These are phyloP conservation scores for Aspidiotus rigidus DNA, from an alignment of 2,888 invertebrate species.

Conservation along the genomic window DNA sequence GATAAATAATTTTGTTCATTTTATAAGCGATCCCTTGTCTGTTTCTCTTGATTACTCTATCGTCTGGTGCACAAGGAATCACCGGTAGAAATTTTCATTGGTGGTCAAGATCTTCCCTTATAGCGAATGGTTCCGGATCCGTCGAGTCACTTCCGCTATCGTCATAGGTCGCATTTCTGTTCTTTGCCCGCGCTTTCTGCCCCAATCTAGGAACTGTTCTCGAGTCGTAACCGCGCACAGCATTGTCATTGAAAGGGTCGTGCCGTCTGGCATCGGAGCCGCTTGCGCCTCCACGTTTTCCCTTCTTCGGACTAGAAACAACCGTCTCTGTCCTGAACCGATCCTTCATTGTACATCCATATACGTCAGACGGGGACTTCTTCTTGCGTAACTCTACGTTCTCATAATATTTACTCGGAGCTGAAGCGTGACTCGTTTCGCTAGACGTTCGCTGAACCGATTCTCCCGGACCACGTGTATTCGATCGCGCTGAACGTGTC, in stretches of 20 bases:
- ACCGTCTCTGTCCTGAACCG: too few relatives aligned
- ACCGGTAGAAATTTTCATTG: constrained; percentile 29
- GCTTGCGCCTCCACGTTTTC: neutral
- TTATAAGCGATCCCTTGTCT: constrained; percentile 33
- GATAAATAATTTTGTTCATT: constrained; percentile 23
- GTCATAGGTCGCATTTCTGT: constrained; percentile 11
- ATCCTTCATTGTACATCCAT: too few relatives aligned
- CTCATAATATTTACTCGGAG: constrained; percentile 19
- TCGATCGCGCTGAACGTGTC: neutral
- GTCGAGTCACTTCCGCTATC: constrained; percentile 28
- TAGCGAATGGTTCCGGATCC: constrained; percentile 12
- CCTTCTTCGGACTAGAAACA: neutral
- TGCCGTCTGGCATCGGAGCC: constrained; percentile 9
- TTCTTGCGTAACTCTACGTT: constrained; percentile 26
- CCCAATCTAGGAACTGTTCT: constrained; percentile 24
- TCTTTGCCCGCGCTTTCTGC: constrained; percentile 24
- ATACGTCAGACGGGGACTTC: neutral
- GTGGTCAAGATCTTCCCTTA: constrained; percentile 14
- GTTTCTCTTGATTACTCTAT: constrained; percentile 26
- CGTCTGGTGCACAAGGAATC: constrained; percentile 25
- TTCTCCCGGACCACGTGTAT: neutral
- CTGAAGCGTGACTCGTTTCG: neutral
- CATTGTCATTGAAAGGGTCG: constrained; percentile 29
- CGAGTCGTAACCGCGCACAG: constrained; percentile 11
- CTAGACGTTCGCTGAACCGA: neutral